A percentile compares a stretch with the other conserved stretches of the same genome.
These are phyloP conservation scores for Isaurus tuberculatus DNA, from an alignment of 92 coral and sea anemone species.

Conservation along the genomic window DNA sequence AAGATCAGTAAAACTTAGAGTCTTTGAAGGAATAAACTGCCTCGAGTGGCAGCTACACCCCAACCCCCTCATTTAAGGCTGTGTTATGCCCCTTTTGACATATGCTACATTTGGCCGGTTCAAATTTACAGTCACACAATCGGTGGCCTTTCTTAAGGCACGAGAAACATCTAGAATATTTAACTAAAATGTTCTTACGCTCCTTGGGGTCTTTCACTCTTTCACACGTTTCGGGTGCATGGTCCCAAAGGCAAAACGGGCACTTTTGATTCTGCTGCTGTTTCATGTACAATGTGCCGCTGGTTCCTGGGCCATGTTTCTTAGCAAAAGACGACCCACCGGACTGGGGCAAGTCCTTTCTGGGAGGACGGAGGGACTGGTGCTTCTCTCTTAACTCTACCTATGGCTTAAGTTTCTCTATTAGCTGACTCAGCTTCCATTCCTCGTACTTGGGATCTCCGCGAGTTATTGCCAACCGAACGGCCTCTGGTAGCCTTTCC, in stretches of 20 bases:
- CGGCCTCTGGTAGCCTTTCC: background rate
- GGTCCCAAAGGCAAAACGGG: constrained; percentile 29
- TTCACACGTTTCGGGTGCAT: background rate
- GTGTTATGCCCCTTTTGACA: constrained; percentile 9
- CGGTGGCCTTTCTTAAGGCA: no score
- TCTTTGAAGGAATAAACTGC: no score
- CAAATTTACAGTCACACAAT: no score
- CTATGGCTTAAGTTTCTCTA: background rate
- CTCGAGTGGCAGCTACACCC: no score
- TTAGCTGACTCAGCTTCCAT: constrained; percentile 7
- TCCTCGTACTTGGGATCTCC: constrained; percentile 16
- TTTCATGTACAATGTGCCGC: background rate
- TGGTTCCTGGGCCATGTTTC: constrained; percentile 9
- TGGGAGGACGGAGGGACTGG: constrained; percentile 8
- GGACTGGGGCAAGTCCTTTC: constrained; percentile 10
- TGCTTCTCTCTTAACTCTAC: constrained; percentile 9
- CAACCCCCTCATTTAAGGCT: no score
- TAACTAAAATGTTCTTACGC: constrained; percentile 9
- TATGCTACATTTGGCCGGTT: no score
- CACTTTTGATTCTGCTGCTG: background rate
- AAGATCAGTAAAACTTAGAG: no score
- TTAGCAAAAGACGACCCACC: background rate
- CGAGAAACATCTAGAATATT: no score
- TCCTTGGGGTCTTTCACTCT: no score
- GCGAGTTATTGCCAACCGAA: constrained; percentile 8